Percentiles rank a stretch among this genome's conserved stretches.
Evolutionary conservation across 2,797 vertebrate species (phyloP).

Genomic region (Sebastes cheni): DNA sequence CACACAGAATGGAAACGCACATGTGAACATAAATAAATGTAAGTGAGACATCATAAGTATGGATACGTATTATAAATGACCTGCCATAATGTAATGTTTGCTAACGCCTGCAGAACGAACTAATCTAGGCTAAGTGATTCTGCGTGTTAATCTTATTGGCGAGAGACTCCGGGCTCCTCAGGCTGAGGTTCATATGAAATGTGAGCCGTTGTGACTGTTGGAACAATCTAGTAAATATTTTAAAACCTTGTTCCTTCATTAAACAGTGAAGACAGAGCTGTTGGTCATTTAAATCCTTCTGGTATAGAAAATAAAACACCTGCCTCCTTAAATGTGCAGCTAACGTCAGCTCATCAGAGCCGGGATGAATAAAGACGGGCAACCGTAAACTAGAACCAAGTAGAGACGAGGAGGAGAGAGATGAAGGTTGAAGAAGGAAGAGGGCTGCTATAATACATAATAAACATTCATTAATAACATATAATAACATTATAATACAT

Average conservation of each 20-base stretch:
- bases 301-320: not conserved
- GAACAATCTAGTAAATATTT: constrained; percentile 30
- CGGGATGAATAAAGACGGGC: not conserved
- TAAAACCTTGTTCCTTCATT: not conserved
- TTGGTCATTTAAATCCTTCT: not conserved
- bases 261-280: not conserved
- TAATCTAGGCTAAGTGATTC: constrained; percentile 12
- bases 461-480: not conserved
- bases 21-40: not conserved
- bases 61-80: not conserved
- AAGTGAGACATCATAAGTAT: not conserved
- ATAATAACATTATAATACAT: too few relatives aligned
- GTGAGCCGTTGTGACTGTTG: not conserved
- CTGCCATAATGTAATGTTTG: not conserved
- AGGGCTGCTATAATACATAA: not conserved
- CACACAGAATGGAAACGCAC: not conserved
- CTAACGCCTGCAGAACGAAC: not conserved
- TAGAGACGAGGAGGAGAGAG: not conserved
- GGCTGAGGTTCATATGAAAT: not conserved
- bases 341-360: not conserved
- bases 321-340: not conserved
- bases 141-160: not conserved
- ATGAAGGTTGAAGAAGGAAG: not conserved
- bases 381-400: not conserved
- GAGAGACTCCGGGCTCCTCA: not conserved